Evolutionary conservation across 2,797 vertebrate species (phyloP), one percentile per base, ranked within the genome.

Genomic region (Alectoris magna): DNA sequence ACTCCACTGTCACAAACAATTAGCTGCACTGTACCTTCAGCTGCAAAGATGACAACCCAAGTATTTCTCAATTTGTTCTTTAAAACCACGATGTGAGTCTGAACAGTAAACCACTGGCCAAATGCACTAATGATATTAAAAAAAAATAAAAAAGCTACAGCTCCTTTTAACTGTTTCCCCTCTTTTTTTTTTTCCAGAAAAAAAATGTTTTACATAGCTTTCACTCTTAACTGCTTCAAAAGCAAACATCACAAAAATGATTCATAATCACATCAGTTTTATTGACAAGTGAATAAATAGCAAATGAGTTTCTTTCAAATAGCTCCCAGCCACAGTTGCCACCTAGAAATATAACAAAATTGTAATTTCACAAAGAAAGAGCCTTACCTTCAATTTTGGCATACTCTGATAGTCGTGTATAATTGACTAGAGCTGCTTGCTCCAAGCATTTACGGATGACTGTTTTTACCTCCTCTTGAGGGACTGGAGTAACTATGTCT

Each of bases 371-470:
- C 90, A 95, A 58, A 93, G 87, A 94, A 96, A 94, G 76, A 87
- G 89, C 90, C 98, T 97, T 98, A 99, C 99, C 99, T 99, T 99
- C 99, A 68, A 99, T 98, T 98, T 99, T 99, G 97, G 99, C 99
- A 91, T 99, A 99, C 95, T 99, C 99, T 66, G 99, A 99, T 76
- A 99, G 98, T 66, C 99, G 98, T 73, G 99, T 99, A 96, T 99
- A 99, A 98, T 99, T 99, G 95, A 99, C 98, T 96, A 99, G 97
- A 86, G 99, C 99, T 51, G 99, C 99, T 97, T 99, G 99, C 94
- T 99, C 99, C 97, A 99, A 98, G 98, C 99, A 99, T 97, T 98
- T 99, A 95, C 99, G 98, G 96, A 99, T 99, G 92, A 99, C 99
- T 62, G 98, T 96, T 98, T 99, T 99, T 91, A 99, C 99, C 82